Evolutionary conservation across 2,113 vertebrate genomes (phyloP), one percentile per base, ranked within the genome.

Genomic region (Lates calcarifer): DNA sequence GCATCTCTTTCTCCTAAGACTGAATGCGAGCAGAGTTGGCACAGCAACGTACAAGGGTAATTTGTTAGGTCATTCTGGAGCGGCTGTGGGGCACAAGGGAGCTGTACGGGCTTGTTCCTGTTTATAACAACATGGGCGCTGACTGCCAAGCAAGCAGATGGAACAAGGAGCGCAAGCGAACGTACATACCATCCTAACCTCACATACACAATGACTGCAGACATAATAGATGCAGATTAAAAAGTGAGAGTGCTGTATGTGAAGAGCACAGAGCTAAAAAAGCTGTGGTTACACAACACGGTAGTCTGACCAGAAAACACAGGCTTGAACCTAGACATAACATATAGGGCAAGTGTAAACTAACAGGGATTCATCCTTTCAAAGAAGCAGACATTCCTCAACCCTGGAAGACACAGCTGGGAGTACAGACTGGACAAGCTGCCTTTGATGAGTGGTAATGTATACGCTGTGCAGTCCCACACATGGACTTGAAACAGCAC

Each of bases 31-130:
- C 3, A 6, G 58, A 31, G 84, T 45, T 83, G 53, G 39, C 37
- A 71, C 22, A 24, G 69, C 2, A 56, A 64, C 51, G 22, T 17
- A 20, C 49, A 31, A 51, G 33, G 35, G 26, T 2, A 6, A 55
- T 66, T 22, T 67, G 75, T 68, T 9, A 7, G 29, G 57, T 53
- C 28, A 61, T 26, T 86, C 6, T 53, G 64, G 35, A 47, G 28
- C 61, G 63, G 61, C 71, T 66, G 35, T 14, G 20, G 83, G 79
- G 57, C 49, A 39, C 15, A 45, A 33, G 33, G 65, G 74, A 84
- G 69, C 78, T 89, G 84, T 24, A 56, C 55, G 20, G 73, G 64
- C 89, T 65, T 82, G 87, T 82, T 80, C 62, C 61, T 66, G 76
- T 75, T 88, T 73, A 72, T 55, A 39, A 68, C 51, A 66, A 73